Percentiles rank a stretch among this genome's conserved stretches.
Evolutionary conservation across 1,140 invertebrate genomes (phyloP).

Genomic region (Leucophenga varia): DNA sequence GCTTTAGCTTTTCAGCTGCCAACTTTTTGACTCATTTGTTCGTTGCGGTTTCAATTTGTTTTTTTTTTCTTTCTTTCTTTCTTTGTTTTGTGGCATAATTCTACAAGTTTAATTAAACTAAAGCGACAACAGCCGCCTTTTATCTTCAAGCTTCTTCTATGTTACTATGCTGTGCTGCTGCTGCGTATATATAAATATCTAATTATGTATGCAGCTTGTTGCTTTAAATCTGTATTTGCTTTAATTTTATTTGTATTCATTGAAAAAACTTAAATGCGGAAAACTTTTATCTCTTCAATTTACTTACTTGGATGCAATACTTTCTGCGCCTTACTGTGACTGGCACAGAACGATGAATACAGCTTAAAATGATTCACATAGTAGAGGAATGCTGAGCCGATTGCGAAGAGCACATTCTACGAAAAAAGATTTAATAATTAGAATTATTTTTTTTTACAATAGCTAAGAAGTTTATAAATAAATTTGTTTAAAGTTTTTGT

Average conservation of each 20-base stretch:
- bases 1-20: constrained; percentile 38
- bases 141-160: no score
- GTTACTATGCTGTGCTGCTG: no score
- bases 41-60: constrained; percentile 15
- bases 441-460: constrained; percentile 1
- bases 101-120: constrained; percentile 52
- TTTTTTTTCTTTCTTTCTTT: constrained; percentile 35
- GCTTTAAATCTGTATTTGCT: no score
- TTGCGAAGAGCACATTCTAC: constrained; percentile 92
- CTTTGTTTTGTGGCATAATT: constrained; percentile 50
- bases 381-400: constrained; percentile 95
- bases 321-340: constrained; percentile 98
- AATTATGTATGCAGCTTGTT: constrained; percentile 24
- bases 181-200: constrained; percentile 33
- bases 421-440: constrained; percentile 42
- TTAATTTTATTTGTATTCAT: background rate
- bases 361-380: constrained; percentile 99
- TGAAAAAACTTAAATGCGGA: constrained; percentile 10
- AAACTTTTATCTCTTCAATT: no score
- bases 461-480: no score
- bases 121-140: no score
- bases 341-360: constrained; percentile 98
- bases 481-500: constrained; percentile 1
- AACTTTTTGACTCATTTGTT: no score
- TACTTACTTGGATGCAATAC: constrained; percentile 95